Conservation (phyloP, 2,888 invertebrate species). For the Shargacucullia verbasci region DNA sequence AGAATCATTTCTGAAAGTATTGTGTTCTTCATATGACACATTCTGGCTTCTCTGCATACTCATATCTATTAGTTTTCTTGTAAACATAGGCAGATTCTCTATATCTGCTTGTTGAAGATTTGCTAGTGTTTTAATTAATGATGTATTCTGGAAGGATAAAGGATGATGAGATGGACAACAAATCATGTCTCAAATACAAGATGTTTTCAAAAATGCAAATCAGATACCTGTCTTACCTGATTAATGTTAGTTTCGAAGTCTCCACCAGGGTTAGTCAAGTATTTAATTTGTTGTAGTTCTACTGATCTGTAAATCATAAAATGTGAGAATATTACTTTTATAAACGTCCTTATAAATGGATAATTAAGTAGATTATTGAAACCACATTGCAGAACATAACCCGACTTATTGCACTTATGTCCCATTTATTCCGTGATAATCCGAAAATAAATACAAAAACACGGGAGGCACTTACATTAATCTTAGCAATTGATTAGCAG, state of each 20-base stretch:
- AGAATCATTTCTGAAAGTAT: conserved; percentile 61
- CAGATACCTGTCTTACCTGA: conserved; percentile 62
- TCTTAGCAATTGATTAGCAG: conserved; percentile 75
- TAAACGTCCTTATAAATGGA: too few relatives aligned
- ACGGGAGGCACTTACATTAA: conserved; percentile 76
- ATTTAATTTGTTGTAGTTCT: conserved; percentile 76
- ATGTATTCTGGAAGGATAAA: conserved; percentile 69
- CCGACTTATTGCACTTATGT: too few relatives aligned
- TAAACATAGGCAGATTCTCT: conserved; percentile 66
- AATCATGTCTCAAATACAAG: too few relatives aligned
- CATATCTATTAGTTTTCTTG: conserved; percentile 61
- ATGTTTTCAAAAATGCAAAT: too few relatives aligned
- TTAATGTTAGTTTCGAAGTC: conserved; percentile 74
- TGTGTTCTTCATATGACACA: conserved; percentile 61
- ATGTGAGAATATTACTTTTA: not conserved
- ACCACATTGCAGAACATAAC: too few relatives aligned
- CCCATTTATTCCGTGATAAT: too few relatives aligned
- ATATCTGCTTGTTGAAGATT: conserved; percentile 69
- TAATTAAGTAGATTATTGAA: too few relatives aligned
- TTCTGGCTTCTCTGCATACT: conserved; percentile 60
- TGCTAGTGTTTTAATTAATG: conserved; percentile 67
- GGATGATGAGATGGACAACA: not conserved
- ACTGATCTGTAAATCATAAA: conserved; percentile 66
- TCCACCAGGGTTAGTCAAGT: conserved; percentile 71
- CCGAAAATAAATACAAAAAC: too few relatives aligned